phyloP scores from a whole-genome alignment of 2,797 vertebrate genomes.

The Cyprinella venusta region DNA sequence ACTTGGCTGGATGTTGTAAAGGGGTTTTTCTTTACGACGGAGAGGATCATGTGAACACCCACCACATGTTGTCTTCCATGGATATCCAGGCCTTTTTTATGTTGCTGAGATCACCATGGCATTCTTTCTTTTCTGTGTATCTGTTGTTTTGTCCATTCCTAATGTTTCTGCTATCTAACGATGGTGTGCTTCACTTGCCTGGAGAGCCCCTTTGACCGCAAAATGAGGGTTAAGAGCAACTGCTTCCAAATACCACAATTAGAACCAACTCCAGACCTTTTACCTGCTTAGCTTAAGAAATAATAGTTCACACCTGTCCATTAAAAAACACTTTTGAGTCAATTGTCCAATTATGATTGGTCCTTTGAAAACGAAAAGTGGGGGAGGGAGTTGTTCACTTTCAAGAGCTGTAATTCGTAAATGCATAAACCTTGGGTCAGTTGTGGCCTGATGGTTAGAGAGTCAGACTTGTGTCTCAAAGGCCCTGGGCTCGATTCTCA shows the following conservation, averaged over 20 bases:
- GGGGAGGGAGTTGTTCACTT: not conserved
- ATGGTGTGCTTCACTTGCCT: too few species aligned
- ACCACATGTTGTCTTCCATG: too few species aligned
- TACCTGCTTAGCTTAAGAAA: not conserved
- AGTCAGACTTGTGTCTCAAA: too few species aligned
- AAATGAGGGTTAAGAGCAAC: not conserved
- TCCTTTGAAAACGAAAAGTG: not conserved
- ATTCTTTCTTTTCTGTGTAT: too few species aligned
- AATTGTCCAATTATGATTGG: not conserved
- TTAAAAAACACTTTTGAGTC: not conserved
- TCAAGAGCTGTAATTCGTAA: not conserved
- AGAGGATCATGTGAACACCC: too few species aligned
- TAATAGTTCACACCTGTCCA: not conserved
- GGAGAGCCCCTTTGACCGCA: too few species aligned
- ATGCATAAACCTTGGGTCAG: not conserved
- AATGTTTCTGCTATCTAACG: not conserved
- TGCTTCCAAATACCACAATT: not conserved
- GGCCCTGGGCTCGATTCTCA: not conserved
- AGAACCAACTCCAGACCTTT: not conserved
- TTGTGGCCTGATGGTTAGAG: too few species aligned
- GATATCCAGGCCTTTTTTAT: not conserved
- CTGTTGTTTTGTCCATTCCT: not conserved
- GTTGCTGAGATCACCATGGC: not conserved
- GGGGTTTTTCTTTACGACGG: too few species aligned
- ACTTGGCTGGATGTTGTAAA: too few species aligned